A percentile compares a stretch with the other conserved stretches of the same genome.
These are phyloP conservation scores for Tricholaema leucomelas DNA, from an alignment of 2,113 vertebrate species.

Conservation along the genomic window DNA sequence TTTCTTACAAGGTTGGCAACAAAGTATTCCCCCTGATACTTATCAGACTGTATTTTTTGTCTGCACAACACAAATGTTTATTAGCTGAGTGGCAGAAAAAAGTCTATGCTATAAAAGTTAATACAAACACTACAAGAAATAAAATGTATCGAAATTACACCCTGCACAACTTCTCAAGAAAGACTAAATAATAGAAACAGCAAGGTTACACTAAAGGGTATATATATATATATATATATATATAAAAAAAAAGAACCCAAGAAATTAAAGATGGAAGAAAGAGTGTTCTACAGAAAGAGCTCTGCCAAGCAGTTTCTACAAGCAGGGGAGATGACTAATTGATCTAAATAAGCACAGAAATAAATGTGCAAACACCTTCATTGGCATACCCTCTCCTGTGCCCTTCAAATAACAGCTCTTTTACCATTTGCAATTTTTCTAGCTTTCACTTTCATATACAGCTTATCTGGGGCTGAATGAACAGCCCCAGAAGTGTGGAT, in stretches of 20 bases:
- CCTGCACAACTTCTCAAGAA: background rate
- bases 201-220: background rate
- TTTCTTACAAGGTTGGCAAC: background rate
- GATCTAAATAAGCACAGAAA: background rate
- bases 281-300: background rate
- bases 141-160: background rate
- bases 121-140: background rate
- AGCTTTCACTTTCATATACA: background rate
- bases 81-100: background rate
- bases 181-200: background rate
- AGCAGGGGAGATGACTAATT: background rate
- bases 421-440: background rate
- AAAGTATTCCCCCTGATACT: background rate
- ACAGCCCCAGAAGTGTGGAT: background rate
- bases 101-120: background rate
- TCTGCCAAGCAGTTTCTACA: background rate
- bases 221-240: no score
- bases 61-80: slow-evolving; percentile 1
- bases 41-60: background rate
- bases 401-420: background rate
- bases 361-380: background rate
- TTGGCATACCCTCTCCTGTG: background rate
- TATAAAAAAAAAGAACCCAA: background rate
- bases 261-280: background rate
- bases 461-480: background rate